A percentile compares a stretch with the other conserved stretches of the same genome.
phyloP scores from a whole-genome alignment of 2,888 invertebrate species.

The Synergus laeviventris region DNA sequence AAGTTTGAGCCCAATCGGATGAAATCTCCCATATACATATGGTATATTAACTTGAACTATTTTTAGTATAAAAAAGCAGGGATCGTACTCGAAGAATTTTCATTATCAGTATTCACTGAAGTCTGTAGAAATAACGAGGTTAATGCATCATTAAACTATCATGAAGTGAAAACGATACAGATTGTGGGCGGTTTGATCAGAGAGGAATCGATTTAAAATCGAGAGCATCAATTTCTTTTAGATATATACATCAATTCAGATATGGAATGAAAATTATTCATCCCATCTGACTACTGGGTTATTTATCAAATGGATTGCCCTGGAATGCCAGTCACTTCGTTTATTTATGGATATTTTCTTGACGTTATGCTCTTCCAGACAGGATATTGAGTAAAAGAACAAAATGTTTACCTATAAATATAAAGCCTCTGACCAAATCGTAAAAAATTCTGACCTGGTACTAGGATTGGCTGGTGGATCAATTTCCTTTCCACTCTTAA shows the following conservation, averaged over 20 bases:
- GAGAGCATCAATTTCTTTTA: not conserved
- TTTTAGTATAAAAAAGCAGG: not conserved
- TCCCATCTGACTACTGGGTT: not conserved
- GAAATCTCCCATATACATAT: no score
- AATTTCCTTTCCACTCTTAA: not conserved
- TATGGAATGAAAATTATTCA: slow-evolving; percentile 4
- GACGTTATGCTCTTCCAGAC: not conserved
- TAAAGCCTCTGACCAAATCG: not conserved
- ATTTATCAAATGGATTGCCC: slow-evolving; percentile 12
- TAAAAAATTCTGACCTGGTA: not conserved
- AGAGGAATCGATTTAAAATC: slow-evolving; percentile 9
- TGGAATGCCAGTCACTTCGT: slow-evolving; percentile 8
- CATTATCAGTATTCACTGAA: not conserved
- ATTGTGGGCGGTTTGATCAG: not conserved
- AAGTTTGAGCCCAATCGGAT: no score
- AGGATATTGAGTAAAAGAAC: not conserved
- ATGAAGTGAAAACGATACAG: not conserved
- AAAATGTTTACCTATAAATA: not conserved
- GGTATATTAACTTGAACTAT: not conserved
- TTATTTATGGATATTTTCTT: slow-evolving; percentile 7
- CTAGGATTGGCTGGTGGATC: not conserved
- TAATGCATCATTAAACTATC: slow-evolving; percentile 32
- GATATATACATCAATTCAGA: slow-evolving; percentile 11
- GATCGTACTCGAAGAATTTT: not conserved
- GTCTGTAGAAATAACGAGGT: not conserved